Percentiles rank a stretch among this genome's conserved stretches.
Evolutionary conservation across 2,797 vertebrate species (phyloP).

Genomic region (Clarias pachynema): DNA sequence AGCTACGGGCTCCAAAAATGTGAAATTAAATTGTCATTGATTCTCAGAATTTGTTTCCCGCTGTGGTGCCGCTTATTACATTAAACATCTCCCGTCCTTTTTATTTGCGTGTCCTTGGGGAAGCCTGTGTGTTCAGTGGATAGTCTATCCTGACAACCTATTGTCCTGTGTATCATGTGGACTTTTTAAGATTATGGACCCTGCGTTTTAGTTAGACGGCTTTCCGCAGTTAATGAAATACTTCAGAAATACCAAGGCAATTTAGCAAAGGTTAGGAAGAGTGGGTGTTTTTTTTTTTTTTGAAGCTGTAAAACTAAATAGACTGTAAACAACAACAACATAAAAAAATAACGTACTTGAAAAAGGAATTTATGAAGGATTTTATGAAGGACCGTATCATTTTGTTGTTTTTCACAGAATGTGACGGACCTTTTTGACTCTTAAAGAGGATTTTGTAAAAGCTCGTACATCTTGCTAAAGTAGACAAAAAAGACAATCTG

Average conservation of each 20-base stretch:
- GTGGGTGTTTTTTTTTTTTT: not conserved
- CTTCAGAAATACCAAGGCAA: not conserved
- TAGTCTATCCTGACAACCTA: slow-evolving; percentile 20
- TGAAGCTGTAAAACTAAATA: not conserved
- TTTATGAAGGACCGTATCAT: not conserved
- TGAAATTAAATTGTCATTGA: slow-evolving; percentile 69
- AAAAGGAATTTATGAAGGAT: not conserved
- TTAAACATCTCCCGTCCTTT: slow-evolving; percentile 63
- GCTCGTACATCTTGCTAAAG: not conserved
- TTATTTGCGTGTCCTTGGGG: slow-evolving; percentile 61
- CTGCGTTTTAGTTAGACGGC: too few relatives aligned
- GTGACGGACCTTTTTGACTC: not conserved
- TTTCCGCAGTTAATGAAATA: not conserved
- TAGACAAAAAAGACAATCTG: not conserved
- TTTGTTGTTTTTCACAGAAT: not conserved
- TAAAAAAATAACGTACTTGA: not conserved
- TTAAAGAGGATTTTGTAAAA: not conserved
- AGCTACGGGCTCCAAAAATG: slow-evolving; percentile 44
- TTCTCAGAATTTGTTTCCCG: slow-evolving; percentile 51
- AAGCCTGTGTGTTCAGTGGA: slow-evolving; percentile 43
- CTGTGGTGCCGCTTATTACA: slow-evolving; percentile 58
- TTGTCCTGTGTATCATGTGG: not conserved
- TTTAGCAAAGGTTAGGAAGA: not conserved
- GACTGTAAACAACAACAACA: not conserved
- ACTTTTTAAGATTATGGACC: not conserved